Percentiles rank a stretch among this genome's conserved stretches.
Conservation (phyloP, 2,888 invertebrate genomes). For the Cataglyphis albicans region DNA sequence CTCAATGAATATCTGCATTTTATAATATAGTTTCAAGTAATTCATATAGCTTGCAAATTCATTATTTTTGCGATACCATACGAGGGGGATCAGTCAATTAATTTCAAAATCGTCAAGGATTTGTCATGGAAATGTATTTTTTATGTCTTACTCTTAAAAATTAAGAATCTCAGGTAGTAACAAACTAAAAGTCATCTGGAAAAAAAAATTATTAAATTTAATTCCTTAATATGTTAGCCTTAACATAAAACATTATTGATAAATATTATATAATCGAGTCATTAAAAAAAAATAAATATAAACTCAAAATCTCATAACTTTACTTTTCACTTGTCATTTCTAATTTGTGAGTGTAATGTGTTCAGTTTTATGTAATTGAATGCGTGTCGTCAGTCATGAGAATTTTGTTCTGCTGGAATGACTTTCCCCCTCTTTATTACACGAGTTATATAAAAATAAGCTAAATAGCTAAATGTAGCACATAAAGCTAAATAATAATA, state of each 20-base stretch:
- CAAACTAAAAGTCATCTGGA: neutral
- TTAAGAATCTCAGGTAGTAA: constrained; percentile 12
- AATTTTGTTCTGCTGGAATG: constrained; percentile 48
- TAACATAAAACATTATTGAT: constrained; percentile 4
- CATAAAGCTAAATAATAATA: constrained; percentile 69
- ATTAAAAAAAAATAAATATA: neutral
- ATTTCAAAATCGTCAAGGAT: constrained; percentile 45
- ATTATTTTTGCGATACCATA: constrained; percentile 67
- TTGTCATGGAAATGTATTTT: constrained; percentile 22
- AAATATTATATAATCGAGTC: constrained; percentile 7
- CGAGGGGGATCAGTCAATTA: constrained; percentile 55
- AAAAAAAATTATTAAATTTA: constrained; percentile 1
- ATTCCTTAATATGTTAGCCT: neutral
- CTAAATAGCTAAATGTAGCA: constrained; percentile 58
- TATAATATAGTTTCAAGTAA: constrained; percentile 45
- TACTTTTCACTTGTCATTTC: neutral
- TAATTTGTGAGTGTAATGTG: neutral
- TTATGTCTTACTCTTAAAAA: neutral
- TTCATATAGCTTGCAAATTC: constrained; percentile 59
- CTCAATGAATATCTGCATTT: constrained; percentile 35
- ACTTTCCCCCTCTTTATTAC: constrained; percentile 44
- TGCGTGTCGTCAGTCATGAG: constrained; percentile 1
- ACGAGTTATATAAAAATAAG: constrained; percentile 63
- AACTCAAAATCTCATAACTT: constrained; percentile 6
- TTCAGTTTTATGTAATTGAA: neutral